These are phyloP conservation scores for Eupithecia insigniata DNA, from an alignment of 2,888 invertebrate genomes.

Conservation along the genomic window DNA sequence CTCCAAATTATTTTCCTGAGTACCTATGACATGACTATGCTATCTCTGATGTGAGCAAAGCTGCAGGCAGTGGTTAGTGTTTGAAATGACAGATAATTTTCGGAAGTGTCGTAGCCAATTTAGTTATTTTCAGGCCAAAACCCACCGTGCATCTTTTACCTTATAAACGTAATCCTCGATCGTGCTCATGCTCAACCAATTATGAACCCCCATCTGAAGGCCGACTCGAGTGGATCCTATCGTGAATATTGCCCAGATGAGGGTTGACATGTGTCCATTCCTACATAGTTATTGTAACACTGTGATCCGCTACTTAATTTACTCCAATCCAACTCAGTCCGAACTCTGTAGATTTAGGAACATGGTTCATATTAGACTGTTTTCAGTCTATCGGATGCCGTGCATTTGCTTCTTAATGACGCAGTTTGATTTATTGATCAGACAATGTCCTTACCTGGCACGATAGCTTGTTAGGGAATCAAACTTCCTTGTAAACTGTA, in stretches of 20 bases:
- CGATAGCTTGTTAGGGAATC: constrained; percentile 23
- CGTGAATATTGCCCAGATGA: constrained; percentile 55
- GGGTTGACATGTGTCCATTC: constrained; percentile 69
- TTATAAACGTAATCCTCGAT: constrained; percentile 31
- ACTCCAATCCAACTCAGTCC: constrained; percentile 17
- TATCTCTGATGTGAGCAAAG: constrained; percentile 3
- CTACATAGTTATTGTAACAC: constrained; percentile 57
- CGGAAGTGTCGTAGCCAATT: not conserved
- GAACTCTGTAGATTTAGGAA: not conserved
- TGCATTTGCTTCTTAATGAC: constrained; percentile 16
- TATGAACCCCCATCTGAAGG: constrained; percentile 44
- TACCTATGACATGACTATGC: not conserved
- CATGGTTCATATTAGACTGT: constrained; percentile 21
- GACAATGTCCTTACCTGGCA: constrained; percentile 18
- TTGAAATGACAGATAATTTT: not conserved
- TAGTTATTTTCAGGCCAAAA: not conserved
- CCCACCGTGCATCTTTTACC: constrained; percentile 1
- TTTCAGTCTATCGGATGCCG: constrained; percentile 10
- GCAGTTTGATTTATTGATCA: constrained; percentile 28
- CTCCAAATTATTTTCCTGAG: not conserved
- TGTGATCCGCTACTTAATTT: constrained; percentile 40
- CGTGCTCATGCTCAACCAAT: constrained; percentile 39
- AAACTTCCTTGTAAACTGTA: constrained; percentile 14
- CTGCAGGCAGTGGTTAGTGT: not conserved
- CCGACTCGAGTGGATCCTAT: constrained; percentile 42